These are phyloP conservation scores for Phthorimaea operculella DNA, from an alignment of 1,140 invertebrate genomes.

Conservation along the genomic window DNA sequence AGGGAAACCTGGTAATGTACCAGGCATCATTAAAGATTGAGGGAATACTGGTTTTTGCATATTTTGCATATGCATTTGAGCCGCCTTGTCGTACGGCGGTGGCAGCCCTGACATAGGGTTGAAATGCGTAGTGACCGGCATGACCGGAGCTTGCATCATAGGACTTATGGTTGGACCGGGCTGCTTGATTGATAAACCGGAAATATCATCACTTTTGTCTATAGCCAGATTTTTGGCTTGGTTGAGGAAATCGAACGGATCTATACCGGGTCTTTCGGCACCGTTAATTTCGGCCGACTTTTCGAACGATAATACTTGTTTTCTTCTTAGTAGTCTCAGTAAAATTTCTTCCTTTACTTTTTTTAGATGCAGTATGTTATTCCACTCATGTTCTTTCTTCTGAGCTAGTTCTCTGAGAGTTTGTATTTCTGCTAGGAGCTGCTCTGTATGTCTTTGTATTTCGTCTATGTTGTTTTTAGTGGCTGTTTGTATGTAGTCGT, in stretches of 20 bases:
- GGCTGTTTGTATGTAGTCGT: constrained; percentile 70
- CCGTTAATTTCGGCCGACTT: constrained; percentile 54
- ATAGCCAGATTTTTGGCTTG: constrained; percentile 57
- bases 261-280: constrained; percentile 30
- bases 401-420: constrained; percentile 75
- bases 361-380: constrained; percentile 79
- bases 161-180: constrained; percentile 39
- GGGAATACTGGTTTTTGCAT: constrained; percentile 55
- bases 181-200: constrained; percentile 52
- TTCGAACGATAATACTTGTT: constrained; percentile 69
- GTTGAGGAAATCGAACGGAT: constrained; percentile 54
- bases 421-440: constrained; percentile 71
- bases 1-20: constrained; percentile 52
- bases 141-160: constrained; percentile 42
- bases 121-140: constrained; percentile 49
- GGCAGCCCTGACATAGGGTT: constrained; percentile 55
- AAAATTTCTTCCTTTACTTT: constrained; percentile 86
- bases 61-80: constrained; percentile 41
- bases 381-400: constrained; percentile 87
- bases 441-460: constrained; percentile 70
- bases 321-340: constrained; percentile 73
- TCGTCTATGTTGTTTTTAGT: constrained; percentile 69
- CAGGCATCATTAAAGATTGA: constrained; percentile 52
- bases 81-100: constrained; percentile 58
- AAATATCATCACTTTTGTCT: constrained; percentile 61